These are phyloP conservation scores for Parelbella ahira DNA, from an alignment of 2,888 invertebrate genomes.

Conservation along the genomic window DNA sequence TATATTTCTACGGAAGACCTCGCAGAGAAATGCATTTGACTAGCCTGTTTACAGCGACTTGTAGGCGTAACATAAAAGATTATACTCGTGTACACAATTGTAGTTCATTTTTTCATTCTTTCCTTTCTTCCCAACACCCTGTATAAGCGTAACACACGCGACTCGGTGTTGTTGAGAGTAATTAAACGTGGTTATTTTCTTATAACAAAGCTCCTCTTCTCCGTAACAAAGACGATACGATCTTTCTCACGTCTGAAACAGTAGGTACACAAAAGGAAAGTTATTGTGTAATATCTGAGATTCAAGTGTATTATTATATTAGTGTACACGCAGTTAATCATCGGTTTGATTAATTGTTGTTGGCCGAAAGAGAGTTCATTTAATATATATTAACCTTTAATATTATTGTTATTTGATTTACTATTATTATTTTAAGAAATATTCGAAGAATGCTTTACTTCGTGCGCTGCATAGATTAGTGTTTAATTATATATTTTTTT, in stretches of 20 bases:
- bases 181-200: constrained; percentile 28
- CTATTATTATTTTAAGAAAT: no score
- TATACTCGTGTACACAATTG: no score
- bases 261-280: constrained; percentile 29
- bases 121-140: background rate
- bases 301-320: constrained; percentile 10
- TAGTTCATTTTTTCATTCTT: no score
- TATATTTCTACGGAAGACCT: no score
- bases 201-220: constrained; percentile 26
- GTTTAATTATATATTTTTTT: no score
- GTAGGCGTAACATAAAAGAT: no score
- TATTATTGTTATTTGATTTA: no score
- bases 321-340: constrained; percentile 20
- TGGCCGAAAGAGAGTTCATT: constrained; percentile 4
- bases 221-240: constrained; percentile 29
- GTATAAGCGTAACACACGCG: constrained; percentile 7
- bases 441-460: no score
- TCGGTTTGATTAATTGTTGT: constrained; percentile 11
- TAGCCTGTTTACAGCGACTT: no score
- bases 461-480: no score
- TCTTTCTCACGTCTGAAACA: constrained; percentile 26
- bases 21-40: no score
- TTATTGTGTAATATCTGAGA: constrained; percentile 26
- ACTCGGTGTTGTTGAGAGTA: constrained; percentile 18
- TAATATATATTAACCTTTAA: no score